A percentile compares a stretch with the other conserved stretches of the same genome.
phyloP scores from a whole-genome alignment of 2,797 vertebrate species.

The Stomatorhinus walkeri region DNA sequence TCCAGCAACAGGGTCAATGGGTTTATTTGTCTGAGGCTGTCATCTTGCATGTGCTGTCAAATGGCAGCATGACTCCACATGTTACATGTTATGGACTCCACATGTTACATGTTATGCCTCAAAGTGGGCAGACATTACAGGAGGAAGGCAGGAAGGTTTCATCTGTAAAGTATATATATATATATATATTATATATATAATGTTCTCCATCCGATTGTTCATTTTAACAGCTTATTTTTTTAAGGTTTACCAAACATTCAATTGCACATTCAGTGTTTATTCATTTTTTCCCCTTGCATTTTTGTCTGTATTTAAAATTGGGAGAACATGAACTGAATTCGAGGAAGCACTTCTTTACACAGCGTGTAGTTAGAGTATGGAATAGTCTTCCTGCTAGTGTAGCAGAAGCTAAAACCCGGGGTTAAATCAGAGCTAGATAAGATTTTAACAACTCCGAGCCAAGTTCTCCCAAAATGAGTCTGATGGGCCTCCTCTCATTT shows the following conservation, averaged over 20 bases:
- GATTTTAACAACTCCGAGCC: too few species aligned
- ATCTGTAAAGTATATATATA: neutral
- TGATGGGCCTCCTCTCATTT: too few species aligned
- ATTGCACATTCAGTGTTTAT: neutral
- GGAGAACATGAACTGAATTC: neutral
- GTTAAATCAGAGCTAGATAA: too few species aligned
- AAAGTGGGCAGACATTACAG: neutral
- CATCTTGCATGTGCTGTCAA: neutral
- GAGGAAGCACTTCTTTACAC: neutral
- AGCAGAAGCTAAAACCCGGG: too few species aligned
- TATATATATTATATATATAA: neutral
- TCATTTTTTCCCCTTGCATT: neutral
- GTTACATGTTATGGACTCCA: neutral
- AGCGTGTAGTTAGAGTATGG: neutral
- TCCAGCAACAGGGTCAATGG: neutral
- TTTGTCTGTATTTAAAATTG: neutral
- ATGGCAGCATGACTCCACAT: neutral
- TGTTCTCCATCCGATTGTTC: neutral
- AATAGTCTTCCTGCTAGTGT: neutral
- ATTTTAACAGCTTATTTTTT: neutral
- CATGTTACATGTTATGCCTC: neutral
- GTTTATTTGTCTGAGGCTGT: neutral
- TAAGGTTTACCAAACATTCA: neutral
- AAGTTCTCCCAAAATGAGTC: too few species aligned
- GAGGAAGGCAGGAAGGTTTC: neutral